Percentiles rank a stretch among this genome's conserved stretches.
These are phyloP conservation scores for Nesometra sesokonis DNA, from an alignment of 35 echinoderm and acorn worm genomes.

Conservation along the genomic window DNA sequence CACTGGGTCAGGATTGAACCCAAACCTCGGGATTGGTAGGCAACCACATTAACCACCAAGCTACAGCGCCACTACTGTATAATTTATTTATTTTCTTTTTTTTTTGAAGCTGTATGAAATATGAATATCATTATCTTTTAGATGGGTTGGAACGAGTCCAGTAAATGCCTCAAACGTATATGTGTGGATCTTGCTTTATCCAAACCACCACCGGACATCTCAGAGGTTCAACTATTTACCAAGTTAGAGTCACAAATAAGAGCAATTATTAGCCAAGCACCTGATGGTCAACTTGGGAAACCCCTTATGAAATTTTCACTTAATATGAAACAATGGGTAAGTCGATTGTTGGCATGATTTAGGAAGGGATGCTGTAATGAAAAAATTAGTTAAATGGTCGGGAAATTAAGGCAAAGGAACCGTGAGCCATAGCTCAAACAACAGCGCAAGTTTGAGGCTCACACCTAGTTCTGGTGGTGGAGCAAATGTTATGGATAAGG, in stretches of 20 bases:
- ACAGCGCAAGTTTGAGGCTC: not conserved
- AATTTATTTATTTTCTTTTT: too few relatives aligned
- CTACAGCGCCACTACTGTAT: too few relatives aligned
- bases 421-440: too few relatives aligned
- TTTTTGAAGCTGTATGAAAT: too few relatives aligned
- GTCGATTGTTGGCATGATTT: not conserved
- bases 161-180: conserved; percentile 56
- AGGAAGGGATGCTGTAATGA: not conserved
- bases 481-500: not conserved
- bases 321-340: conserved; percentile 79
- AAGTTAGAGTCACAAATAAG: conserved; percentile 57
- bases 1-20: too few relatives aligned
- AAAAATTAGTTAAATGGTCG: not conserved
- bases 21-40: too few relatives aligned
- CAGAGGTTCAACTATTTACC: conserved; percentile 57
- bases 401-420: too few relatives aligned
- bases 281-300: conserved; percentile 30
- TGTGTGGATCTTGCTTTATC: conserved; percentile 44
- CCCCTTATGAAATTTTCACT: conserved; percentile 58
- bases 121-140: conserved; percentile 26
- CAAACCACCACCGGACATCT: conserved; percentile 60
- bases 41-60: too few relatives aligned
- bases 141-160: conserved; percentile 63
- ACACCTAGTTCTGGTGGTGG: too few relatives aligned
- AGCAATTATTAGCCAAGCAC: conserved; percentile 16